Conservation (phyloP, 2,113 vertebrate genomes). For the Mirza zaza region DNA sequence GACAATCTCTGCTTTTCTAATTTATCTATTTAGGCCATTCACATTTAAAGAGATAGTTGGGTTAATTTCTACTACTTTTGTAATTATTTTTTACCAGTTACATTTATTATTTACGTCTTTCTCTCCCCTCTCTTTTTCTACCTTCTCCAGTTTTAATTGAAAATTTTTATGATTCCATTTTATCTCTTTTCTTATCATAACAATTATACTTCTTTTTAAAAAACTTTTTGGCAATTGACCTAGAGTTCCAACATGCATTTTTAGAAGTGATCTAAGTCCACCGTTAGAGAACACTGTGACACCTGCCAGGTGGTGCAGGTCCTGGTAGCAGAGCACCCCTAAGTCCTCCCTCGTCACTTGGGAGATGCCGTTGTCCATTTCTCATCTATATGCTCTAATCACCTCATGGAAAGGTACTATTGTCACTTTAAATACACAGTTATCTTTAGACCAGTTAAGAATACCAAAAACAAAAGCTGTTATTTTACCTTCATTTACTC, state of each 20-base stretch:
- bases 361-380: no score
- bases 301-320: fast-evolving
- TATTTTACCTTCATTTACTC: not conserved
- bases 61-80: not conserved
- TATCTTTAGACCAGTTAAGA: not conserved
- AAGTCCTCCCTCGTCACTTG: not conserved
- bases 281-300: fast-evolving
- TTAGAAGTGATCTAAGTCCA: no score
- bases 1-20: not conserved
- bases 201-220: not conserved
- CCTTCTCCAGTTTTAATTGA: not conserved
- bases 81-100: not conserved
- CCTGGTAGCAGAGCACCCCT: fast-evolving
- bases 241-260: not conserved
- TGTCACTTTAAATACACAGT: no score
- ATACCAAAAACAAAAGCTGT: not conserved
- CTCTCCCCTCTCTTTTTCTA: not conserved
- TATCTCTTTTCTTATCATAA: not conserved
- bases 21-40: not conserved
- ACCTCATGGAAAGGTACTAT: not conserved
- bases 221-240: not conserved
- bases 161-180: not conserved
- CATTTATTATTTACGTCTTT: not conserved
- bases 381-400: no score
- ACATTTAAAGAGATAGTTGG: not conserved